phyloP scores from a whole-genome alignment of 2,113 vertebrate genomes.

The Grus americana region DNA sequence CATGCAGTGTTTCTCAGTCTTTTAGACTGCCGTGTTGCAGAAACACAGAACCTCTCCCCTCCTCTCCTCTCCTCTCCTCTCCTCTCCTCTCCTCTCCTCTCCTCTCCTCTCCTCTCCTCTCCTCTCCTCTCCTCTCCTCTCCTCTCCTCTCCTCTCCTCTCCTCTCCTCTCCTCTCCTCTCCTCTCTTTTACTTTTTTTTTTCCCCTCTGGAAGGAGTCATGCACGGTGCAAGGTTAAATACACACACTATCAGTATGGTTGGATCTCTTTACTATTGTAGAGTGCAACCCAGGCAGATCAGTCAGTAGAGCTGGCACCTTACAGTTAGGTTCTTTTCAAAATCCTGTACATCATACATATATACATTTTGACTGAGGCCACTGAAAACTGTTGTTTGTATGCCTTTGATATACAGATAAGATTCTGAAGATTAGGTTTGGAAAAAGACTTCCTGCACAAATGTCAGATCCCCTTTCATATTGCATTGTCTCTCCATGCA shows the following conservation, averaged over 20 bases:
- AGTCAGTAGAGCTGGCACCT: not conserved
- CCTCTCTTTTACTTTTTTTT: too few relatives aligned
- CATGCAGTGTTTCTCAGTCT: not conserved
- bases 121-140: too few relatives aligned
- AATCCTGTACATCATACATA: not conserved
- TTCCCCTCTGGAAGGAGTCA: not conserved
- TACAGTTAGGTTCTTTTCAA: not conserved
- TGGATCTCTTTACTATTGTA: not conserved
- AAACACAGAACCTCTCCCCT: not conserved
- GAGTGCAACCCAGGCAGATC: not conserved
- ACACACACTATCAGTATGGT: not conserved
- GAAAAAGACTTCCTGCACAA: not conserved
- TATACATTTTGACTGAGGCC: not conserved
- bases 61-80: too few relatives aligned
- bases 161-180: too few relatives aligned
- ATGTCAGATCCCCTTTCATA: not conserved
- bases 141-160: too few relatives aligned
- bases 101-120: too few relatives aligned
- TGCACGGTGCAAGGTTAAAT: not conserved
- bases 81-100: too few relatives aligned
- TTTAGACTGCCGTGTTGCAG: not conserved
- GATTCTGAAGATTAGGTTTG: not conserved
- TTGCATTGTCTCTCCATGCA: not conserved
- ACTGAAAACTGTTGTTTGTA: not conserved
- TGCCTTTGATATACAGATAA: not conserved